phyloP scores from a whole-genome alignment of 1,140 invertebrate species.

The Pseudomyrmex pallidus region DNA sequence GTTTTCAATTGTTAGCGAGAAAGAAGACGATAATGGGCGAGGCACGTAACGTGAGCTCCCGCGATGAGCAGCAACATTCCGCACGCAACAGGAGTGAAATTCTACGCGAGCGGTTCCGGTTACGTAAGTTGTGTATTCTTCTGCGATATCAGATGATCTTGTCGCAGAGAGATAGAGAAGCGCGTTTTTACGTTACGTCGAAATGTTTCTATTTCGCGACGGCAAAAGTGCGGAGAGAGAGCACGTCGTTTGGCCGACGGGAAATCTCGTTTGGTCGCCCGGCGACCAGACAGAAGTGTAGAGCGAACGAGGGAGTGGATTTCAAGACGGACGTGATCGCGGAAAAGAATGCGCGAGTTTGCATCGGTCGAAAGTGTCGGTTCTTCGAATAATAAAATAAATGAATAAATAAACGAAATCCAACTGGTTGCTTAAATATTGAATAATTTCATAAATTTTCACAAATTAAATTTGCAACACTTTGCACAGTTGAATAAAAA shows the following conservation, averaged over 20 bases:
- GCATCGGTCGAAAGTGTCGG: constrained; percentile 41
- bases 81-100: constrained; percentile 25
- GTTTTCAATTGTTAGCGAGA: constrained; percentile 21
- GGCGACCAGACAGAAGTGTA: constrained; percentile 64
- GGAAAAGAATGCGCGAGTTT: constrained; percentile 48
- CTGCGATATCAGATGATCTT: constrained; percentile 48
- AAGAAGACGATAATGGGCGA: constrained; percentile 26
- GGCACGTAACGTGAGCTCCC: constrained; percentile 25
- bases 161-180: neutral
- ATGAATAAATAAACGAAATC: neutral
- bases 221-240: constrained; percentile 2
- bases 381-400: constrained; percentile 1
- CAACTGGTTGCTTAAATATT: constrained; percentile 13
- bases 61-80: constrained; percentile 10
- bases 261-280: constrained; percentile 71
- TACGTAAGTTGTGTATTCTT: constrained; percentile 44
- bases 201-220: constrained; percentile 45
- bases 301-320: constrained; percentile 53
- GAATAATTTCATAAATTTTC: neutral
- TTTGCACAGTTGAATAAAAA: neutral
- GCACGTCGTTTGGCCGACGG: constrained; percentile 52
- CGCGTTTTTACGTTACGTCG: constrained; percentile 30
- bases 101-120: constrained; percentile 38
- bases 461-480: neutral
- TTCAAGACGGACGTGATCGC: constrained; percentile 50